These are phyloP conservation scores for Scaptomyza cyrtandrae DNA, from an alignment of 2,888 invertebrate species.

Conservation along the genomic window DNA sequence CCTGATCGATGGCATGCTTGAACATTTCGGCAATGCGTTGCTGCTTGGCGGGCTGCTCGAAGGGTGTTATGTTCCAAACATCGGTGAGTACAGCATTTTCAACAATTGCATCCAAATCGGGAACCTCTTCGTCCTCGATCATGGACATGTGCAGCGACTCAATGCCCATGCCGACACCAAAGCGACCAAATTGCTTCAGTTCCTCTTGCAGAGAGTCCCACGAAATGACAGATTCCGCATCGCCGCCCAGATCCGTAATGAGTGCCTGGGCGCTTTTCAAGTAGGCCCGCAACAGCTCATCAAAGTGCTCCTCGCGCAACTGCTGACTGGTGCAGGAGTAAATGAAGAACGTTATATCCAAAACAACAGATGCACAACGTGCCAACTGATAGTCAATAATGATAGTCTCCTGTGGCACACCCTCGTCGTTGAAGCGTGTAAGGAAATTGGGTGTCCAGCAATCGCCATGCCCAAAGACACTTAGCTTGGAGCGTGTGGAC, in stretches of 20 bases:
- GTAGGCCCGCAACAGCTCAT: conserved; percentile 86
- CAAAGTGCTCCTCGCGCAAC: conserved; percentile 86
- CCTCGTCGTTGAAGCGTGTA: conserved; percentile 83
- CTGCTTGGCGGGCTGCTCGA: conserved; percentile 87
- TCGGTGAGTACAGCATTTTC: conserved; percentile 85
- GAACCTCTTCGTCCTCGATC: conserved; percentile 85
- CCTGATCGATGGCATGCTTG: conserved; percentile 88
- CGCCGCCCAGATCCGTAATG: conserved; percentile 87
- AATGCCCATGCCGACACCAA: conserved; percentile 86
- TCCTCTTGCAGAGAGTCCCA: conserved; percentile 83
- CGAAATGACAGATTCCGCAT: conserved; percentile 86
- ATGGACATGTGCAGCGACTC: conserved; percentile 86
- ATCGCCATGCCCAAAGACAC: conserved; percentile 89
- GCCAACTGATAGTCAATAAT: conserved; percentile 90
- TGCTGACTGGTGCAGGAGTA: conserved; percentile 87
- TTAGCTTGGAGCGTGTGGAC: conserved; percentile 82
- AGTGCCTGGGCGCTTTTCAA: conserved; percentile 86
- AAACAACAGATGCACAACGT: conserved; percentile 79
- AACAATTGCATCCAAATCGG: conserved; percentile 85
- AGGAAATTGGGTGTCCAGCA: conserved; percentile 92
- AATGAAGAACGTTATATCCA: conserved; percentile 85
- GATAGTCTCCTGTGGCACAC: conserved; percentile 81
- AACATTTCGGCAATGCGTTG: conserved; percentile 88
- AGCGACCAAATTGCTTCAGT: conserved; percentile 84
- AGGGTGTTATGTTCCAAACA: conserved; percentile 87